Evolutionary conservation across 2,113 vertebrate genomes (phyloP), one percentile per base, ranked within the genome.

Genomic region (Sterna hirundo): DNA sequence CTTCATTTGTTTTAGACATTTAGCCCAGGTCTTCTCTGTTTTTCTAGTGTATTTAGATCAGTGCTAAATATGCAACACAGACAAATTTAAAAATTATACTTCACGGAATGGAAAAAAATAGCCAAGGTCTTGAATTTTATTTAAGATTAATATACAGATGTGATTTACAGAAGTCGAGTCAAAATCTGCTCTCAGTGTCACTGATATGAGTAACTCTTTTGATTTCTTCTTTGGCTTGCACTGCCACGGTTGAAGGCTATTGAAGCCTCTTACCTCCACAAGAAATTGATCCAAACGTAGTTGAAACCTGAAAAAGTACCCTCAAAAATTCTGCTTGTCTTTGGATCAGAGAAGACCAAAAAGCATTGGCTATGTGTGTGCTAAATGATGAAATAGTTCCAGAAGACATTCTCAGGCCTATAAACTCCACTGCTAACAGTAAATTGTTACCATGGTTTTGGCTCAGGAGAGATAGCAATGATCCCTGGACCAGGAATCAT

Each of bases 321-420:
- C 16, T 55, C 62, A 71, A 7, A 60, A 49, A 27, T n/a, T 38
- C 16, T 10, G 14, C 19, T 62, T 3, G 29, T 44, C 42, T 68
- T 78, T 52, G 5, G 11, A 12, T 6, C 7, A 3, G 21, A 64
- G 13, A 86, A 78, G 29, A 22, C 3, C 4, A 58, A 58, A 90
- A 62, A 25, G 0, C 23, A 65, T 4, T 13, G 10, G 2, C 9
- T 40, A 2, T 26, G 4, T 15, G 5, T n/a, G 9, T 68, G 10
- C 21, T 46, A 6, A 36, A 9, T 62, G 49, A 82, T 16, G 3
- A 44, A 69, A 65, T 9, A 42, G 2, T 26, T 44, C 13, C 38
- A 75, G 61, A 25, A 68, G 76, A 32, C 32, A 12, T 51, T 51
- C 5, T 4, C 11, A 34, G 26, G 3, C 11, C 52, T 85, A 71